Evolutionary conservation across 2,113 vertebrate species (phyloP).

Genomic region (Lampris megalopsis): DNA sequence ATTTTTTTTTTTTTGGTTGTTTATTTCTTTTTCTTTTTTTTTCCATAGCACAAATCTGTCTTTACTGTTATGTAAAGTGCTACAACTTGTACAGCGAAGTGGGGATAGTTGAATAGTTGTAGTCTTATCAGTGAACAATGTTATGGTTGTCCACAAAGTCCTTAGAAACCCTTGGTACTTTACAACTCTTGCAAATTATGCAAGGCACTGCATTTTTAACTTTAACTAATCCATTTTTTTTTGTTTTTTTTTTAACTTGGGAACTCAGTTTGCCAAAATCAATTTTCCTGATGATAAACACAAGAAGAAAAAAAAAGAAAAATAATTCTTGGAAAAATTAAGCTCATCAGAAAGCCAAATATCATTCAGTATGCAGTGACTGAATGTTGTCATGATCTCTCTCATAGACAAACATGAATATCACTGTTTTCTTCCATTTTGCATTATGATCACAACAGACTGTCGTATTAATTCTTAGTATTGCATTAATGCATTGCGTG

Average conservation of each 20-base stretch:
- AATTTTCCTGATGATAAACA: too few relatives aligned
- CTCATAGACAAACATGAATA: too few relatives aligned
- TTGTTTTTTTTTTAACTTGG: not conserved
- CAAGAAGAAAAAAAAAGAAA: too few relatives aligned
- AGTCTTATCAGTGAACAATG: not conserved
- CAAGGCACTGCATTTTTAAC: not conserved
- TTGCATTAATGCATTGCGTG: too few relatives aligned
- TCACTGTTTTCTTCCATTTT: too few relatives aligned
- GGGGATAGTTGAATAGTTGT: not conserved
- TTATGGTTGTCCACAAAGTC: not conserved
- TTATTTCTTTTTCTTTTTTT: not conserved
- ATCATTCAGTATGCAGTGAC: too few relatives aligned
- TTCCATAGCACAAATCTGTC: not conserved
- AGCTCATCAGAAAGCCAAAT: not conserved
- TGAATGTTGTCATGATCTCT: too few relatives aligned
- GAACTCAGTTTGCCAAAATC: too few relatives aligned
- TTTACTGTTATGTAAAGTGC: not conserved
- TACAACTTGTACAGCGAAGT: not conserved
- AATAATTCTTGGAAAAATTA: not conserved
- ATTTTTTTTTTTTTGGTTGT: not conserved
- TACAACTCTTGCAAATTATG: too few relatives aligned
- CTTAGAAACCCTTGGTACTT: too few relatives aligned
- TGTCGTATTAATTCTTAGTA: too few relatives aligned
- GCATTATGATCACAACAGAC: too few relatives aligned
- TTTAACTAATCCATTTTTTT: not conserved